Conservation (phyloP, 1,140 invertebrate genomes). For the Sycophaga agraensis region DNA sequence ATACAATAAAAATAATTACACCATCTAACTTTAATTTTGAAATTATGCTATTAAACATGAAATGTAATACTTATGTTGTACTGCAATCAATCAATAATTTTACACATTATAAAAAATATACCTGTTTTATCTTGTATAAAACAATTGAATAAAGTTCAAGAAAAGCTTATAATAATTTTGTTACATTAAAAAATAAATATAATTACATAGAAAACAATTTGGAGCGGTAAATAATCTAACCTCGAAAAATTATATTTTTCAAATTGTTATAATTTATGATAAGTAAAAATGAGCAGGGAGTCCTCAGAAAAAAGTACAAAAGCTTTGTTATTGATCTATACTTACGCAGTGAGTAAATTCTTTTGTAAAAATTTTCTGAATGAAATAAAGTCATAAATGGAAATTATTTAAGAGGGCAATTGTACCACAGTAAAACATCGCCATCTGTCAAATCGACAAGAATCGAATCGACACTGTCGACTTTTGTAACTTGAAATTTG, state of each 20-base stretch:
- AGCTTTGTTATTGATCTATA: not conserved
- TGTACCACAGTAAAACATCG: slow-evolving; percentile 16
- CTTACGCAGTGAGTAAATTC: slow-evolving; percentile 13
- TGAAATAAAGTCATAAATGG: slow-evolving; percentile 22
- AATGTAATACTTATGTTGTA: not conserved
- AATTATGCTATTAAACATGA: not conserved
- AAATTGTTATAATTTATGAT: too few species aligned
- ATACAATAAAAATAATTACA: not conserved
- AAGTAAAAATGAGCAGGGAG: too few species aligned
- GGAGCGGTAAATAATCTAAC: slow-evolving; percentile 19
- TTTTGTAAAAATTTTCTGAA: slow-evolving; percentile 2
- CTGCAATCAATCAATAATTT: not conserved
- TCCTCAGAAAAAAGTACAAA: too few species aligned
- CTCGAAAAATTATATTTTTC: not conserved
- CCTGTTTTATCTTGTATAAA: too few species aligned
- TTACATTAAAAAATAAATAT: too few species aligned
- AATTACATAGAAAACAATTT: not conserved
- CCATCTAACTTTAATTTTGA: not conserved
- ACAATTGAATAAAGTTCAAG: too few species aligned
- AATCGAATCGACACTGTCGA: not conserved
- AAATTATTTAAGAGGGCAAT: slow-evolving; percentile 19
- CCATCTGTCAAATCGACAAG: slow-evolving; percentile 12
- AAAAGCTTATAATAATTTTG: too few species aligned
- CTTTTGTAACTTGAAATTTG: too few species aligned
- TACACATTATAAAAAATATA: too few species aligned